A percentile compares a stretch with the other conserved stretches of the same genome.
Evolutionary conservation across 1,140 invertebrate genomes (phyloP).

Genomic region (Drosophila mayri): DNA sequence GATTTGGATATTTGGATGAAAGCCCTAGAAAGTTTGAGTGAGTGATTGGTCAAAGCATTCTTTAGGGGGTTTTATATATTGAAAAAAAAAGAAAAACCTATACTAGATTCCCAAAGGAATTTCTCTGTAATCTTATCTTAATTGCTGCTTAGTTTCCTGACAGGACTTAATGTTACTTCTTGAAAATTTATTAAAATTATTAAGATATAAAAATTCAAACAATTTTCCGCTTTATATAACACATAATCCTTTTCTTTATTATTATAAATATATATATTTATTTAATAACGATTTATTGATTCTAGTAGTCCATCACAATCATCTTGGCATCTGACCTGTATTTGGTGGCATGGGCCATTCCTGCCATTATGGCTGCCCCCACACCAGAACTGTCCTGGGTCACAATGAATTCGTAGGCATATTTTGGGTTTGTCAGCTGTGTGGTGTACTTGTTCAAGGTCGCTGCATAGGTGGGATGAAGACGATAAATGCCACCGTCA

Average conservation of each 20-base stretch:
- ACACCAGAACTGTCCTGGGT: conserved; percentile 64
- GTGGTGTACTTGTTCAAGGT: conserved; percentile 30
- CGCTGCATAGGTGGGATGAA: conserved; percentile 89
- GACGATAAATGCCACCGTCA: conserved; percentile 99
- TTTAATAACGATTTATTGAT: conserved; percentile 3
- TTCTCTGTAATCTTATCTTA: no score
- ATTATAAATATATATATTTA: not conserved
- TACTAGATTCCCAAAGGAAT: no score
- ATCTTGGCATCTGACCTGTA: conserved; percentile 26
- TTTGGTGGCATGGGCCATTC: conserved; percentile 33
- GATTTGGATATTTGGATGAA: not conserved
- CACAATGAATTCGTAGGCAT: conserved; percentile 45
- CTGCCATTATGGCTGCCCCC: conserved; percentile 64
- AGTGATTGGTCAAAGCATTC: not conserved
- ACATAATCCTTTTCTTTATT: not conserved
- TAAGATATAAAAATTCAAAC: no score
- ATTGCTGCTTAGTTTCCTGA: no score
- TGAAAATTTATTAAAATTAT: no score
- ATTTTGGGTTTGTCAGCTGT: conserved; percentile 8
- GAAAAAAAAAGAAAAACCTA: no score
- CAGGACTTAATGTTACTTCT: no score
- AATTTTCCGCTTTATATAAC: not conserved
- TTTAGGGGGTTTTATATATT: not conserved
- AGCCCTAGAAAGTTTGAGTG: not conserved
- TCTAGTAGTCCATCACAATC: conserved; percentile 40